These are phyloP conservation scores for Drosophila subsilvestris DNA, from an alignment of 2,888 invertebrate genomes.

Conservation along the genomic window DNA sequence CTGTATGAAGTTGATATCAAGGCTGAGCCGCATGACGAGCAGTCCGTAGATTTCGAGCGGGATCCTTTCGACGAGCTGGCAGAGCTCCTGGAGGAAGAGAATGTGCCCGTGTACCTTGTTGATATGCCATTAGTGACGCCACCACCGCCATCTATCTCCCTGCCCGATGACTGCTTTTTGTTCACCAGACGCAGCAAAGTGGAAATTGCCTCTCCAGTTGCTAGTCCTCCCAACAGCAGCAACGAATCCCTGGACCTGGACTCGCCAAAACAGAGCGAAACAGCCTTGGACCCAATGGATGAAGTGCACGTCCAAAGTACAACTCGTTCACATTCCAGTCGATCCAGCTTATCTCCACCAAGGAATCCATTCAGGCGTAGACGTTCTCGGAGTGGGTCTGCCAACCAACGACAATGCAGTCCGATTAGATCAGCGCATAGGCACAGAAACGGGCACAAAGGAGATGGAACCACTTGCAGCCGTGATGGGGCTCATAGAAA, in stretches of 20 bases:
- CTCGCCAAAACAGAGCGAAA: background rate
- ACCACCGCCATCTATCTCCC: conserved; percentile 24
- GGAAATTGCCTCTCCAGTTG: background rate
- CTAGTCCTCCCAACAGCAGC: background rate
- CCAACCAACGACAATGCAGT: background rate
- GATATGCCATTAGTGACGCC: conserved; percentile 3
- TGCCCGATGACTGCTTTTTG: conserved; percentile 21
- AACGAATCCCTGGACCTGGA: background rate
- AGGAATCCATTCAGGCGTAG: background rate
- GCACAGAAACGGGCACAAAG: background rate
- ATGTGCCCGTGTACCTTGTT: background rate
- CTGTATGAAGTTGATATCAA: conserved; percentile 5
- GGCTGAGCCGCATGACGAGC: background rate
- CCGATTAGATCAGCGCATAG: no score
- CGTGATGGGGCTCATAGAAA: background rate
- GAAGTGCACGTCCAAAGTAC: background rate
- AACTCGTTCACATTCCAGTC: background rate
- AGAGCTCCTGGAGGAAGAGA: conserved; percentile 17
- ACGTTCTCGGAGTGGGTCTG: background rate
- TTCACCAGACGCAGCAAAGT: conserved; percentile 23
- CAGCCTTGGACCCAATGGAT: background rate
- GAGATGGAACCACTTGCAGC: background rate
- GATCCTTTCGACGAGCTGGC: conserved; percentile 25
- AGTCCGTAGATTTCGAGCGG: conserved; percentile 8
- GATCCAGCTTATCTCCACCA: background rate